Evolutionary conservation across 2,797 vertebrate genomes (phyloP).

Genomic region (Sebastolobus altivelis): DNA sequence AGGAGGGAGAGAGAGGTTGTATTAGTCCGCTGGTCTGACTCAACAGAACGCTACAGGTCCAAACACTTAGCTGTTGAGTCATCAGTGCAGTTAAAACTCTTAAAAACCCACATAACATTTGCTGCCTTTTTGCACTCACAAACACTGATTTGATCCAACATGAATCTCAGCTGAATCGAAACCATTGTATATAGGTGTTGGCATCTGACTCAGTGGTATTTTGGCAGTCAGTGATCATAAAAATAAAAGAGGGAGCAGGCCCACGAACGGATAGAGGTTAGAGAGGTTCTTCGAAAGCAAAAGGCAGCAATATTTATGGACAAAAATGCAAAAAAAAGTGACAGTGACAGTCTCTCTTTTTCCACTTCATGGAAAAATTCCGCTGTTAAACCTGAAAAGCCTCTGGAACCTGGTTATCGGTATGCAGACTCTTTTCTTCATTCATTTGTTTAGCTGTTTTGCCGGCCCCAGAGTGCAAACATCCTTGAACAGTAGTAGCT

Average conservation of each 20-base stretch:
- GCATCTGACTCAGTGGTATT: not conserved
- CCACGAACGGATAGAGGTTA: not conserved
- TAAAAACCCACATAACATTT: constrained; percentile 17
- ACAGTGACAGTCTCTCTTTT: not conserved
- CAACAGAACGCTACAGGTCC: constrained; percentile 34
- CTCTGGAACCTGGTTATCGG: not conserved
- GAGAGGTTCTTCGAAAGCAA: not conserved
- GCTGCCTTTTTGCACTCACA: constrained; percentile 21
- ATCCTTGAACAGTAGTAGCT: not conserved
- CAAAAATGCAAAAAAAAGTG: not conserved
- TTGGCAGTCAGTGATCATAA: constrained; percentile 11
- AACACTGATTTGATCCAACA: constrained; percentile 21
- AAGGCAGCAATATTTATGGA: not conserved
- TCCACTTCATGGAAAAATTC: not conserved
- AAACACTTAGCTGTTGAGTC: constrained; percentile 48
- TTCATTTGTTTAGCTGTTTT: not conserved
- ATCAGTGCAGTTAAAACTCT: constrained; percentile 41
- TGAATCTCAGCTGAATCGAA: constrained; percentile 21
- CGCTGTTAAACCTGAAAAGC: not conserved
- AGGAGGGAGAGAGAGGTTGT: constrained; percentile 11
- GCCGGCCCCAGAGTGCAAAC: not conserved
- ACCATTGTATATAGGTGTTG: constrained; percentile 20
- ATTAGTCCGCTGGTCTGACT: constrained; percentile 45
- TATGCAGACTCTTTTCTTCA: not conserved
- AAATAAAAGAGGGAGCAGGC: constrained; percentile 1